Evolutionary conservation across 2,113 vertebrate genomes (phyloP), one percentile per base, ranked within the genome.

Genomic region (Trichechus manatus): DNA sequence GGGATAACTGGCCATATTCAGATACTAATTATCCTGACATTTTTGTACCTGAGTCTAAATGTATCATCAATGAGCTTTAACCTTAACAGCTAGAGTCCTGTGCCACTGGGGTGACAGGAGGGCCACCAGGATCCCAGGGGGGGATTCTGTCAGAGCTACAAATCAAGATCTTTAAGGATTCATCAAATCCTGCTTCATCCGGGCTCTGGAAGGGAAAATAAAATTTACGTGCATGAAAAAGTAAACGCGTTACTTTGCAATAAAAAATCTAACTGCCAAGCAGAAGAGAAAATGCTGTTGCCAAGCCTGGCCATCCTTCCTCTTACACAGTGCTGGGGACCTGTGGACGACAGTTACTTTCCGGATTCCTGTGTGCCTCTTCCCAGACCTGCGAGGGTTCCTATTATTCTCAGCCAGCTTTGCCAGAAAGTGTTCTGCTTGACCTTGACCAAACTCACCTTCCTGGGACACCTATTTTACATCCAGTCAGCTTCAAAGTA

Each of bases 21-120:
- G 93, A 36, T 79, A 96, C 72, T 96, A 97, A 96, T 92, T 88
- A 92, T 70, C 66, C 50, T 92, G 89, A 97, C 82, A 88, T 96
- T 96, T 96, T 93, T 68, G 53, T 84, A 94, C 39, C 29, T 33
- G 64, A 94, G 53, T 95, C 85, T 91, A 90, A 94, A 85, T 70
- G 66, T 85, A 77, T 86, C 61, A 82, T 87, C 94, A 63, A 50
- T 79, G 88, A 95, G 94, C 27, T 95, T 90, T 97, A 96, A 92
- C 90, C 94, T 95, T 91, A 91, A 96, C 93, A 86, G n/a, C 87
- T 36, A 47, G 22, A 94, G 39, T 4, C 84, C 61, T 63, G 77
- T 2, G 25, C 59, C n/a, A 20, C 29, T 22, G 27, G 1, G 29
- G 53, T 84, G 64, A 95, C 70, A 96, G 91, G 77, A 87, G 25